phyloP scores from a whole-genome alignment of 2,888 invertebrate species.

The Camptogramma bilineatum region DNA sequence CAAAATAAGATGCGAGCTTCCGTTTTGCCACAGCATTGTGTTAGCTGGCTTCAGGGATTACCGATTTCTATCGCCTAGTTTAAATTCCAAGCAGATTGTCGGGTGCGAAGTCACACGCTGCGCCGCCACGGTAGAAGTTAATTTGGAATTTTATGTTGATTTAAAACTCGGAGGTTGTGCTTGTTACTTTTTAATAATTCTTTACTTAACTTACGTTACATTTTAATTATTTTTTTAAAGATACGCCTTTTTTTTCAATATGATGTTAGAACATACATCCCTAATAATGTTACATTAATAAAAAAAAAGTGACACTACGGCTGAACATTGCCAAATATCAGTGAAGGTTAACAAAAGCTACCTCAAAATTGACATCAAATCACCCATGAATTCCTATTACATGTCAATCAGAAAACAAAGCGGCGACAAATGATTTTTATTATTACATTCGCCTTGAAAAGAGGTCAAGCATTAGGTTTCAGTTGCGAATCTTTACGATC shows the following conservation, averaged over 20 bases:
- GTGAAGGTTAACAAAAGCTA: neutral
- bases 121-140: constrained; percentile 66
- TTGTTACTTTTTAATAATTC: constrained; percentile 9
- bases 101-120: constrained; percentile 71
- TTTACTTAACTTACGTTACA: neutral
- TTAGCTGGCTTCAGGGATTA: constrained; percentile 73
- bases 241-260: neutral
- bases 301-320: neutral
- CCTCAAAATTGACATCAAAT: constrained; percentile 19
- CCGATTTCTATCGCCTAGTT: constrained; percentile 79
- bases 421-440: constrained; percentile 58
- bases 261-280: no score
- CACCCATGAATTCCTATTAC: constrained; percentile 21
- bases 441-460: constrained; percentile 64
- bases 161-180: constrained; percentile 52
- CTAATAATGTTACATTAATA: neutral
- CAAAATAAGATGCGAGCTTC: constrained; percentile 80
- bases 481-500: constrained; percentile 54
- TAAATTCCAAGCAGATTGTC: constrained; percentile 75
- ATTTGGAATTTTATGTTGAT: constrained; percentile 72
- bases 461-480: constrained; percentile 73
- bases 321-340: neutral
- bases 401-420: constrained; percentile 36
- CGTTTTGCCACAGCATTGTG: constrained; percentile 75
- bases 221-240: neutral